Evolutionary conservation across 2,888 invertebrate species (phyloP), one percentile per base, ranked within the genome.

Genomic region (Leucophenga montana): DNA sequence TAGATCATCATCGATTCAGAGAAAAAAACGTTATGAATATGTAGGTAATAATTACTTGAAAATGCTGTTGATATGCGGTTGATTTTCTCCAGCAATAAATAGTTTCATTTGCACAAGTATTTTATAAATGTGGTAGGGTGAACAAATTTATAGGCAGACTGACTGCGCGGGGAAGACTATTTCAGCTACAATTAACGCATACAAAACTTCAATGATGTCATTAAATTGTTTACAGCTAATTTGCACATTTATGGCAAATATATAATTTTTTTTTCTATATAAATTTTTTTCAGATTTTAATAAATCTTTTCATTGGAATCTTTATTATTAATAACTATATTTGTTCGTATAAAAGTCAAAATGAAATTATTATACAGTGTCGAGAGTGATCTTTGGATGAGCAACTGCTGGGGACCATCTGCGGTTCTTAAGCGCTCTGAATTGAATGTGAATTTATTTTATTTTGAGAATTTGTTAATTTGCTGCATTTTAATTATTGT

Each of bases 141-240:
- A n/a, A n/a, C n/a, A n/a, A n/a, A n/a, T n/a, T n/a, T n/a, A n/a
- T n/a, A n/a, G n/a, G n/a, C n/a, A n/a, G 69, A 70, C 59, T 68
- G 67, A 75, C 70, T 72, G 68, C 50, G 77, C 80, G 80, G 80
- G 84, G 80, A 82, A 84, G 77, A 22, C 11, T 9, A 84, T 73
- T 66, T 71, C 82, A 82, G 80, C 80, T 84, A 79, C 80, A 84
- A 75, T 84, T 81, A 75, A 73, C 73, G 68, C 71, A 39, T 13
- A 53, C 54, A 59, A 84, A 81, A 84, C 81, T 81, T 84, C 83
- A 81, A 80, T 81, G 81, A 81, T 84, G 81, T 81, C 81, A 84
- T 81, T 81, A 84, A 79, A 75, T 79, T 13, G 18, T 39, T 39
- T 8, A 8, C 39, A 39, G 9, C 39, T 11, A 39, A 39, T 61